Evolutionary conservation across 2,113 vertebrate species (phyloP), one percentile per base, ranked within the genome.

Genomic region (Heterochromis multidens): DNA sequence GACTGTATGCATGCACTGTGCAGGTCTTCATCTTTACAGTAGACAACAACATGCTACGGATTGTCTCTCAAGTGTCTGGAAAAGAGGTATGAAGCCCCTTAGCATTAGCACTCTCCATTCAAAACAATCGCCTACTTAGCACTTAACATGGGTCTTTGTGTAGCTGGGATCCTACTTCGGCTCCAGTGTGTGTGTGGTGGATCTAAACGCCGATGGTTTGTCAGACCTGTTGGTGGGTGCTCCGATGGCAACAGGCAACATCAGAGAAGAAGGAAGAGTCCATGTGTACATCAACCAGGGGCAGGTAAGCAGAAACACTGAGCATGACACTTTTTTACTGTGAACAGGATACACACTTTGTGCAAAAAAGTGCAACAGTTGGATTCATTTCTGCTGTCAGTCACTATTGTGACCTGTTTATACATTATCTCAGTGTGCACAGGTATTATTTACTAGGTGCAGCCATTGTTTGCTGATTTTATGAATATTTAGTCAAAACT

Each of bases 111-210:
- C 58, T 25, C 23, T 59, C n/a, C 27, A 35, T 78, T 85, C n/a
- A 78, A 29, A 72, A 29, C 60, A 81, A 43, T 13, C 0, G 14
- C n/a, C 19, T 7, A 23, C 1, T 79, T 37, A 70, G 37, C 31
- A 52, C 12, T 40, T n/a, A 52, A 13, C 21, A 19, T 46, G 35
- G 82, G 83, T 85, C 16, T 79, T 29, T 89, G 27, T 79, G 76
- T 88, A 99, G 99, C 96, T 99, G 77, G 98, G 98, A 63, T 98
- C 98, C 2, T 99, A 99, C 86, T 99, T 99, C 17, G 99, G 99
- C 86, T 97, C 98, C 80, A 96, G 98, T 65, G 84, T 99, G 56
- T 99, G 97, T 83, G 97, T 92, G 0, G 96, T 97, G 80, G 98
- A 99, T 93, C 95, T 99, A 89, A 99, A 99, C 2, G 94, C 95